Evolutionary conservation across 2,113 vertebrate genomes (phyloP).

Genomic region (Bubalus kerabau): DNA sequence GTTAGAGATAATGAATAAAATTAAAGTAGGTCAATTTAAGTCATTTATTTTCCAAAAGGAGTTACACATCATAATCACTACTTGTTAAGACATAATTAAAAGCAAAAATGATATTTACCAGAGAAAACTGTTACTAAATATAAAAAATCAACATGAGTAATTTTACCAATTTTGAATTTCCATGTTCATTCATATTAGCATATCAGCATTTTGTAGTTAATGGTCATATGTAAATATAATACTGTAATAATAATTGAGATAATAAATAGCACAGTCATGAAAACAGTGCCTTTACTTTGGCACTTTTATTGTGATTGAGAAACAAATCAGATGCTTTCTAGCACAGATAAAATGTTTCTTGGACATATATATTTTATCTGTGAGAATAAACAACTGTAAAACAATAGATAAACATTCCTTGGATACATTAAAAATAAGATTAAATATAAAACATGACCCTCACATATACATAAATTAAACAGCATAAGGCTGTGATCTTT

Average conservation of each 20-base stretch:
- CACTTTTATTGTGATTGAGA: background rate
- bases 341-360: background rate
- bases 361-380: background rate
- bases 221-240: slow-evolving; percentile 65
- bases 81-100: slow-evolving; percentile 82
- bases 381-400: background rate
- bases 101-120: slow-evolving; percentile 74
- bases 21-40: slow-evolving; percentile 85
- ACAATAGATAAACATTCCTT: background rate
- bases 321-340: background rate
- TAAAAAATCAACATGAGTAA: slow-evolving; percentile 58
- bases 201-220: slow-evolving; percentile 67
- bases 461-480: background rate
- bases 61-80: slow-evolving; percentile 70
- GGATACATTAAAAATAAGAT: background rate
- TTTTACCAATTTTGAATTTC: slow-evolving; percentile 71
- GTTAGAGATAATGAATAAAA: slow-evolving; percentile 86
- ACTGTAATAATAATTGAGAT: slow-evolving; percentile 47
- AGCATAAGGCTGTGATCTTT: background rate
- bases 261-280: slow-evolving; percentile 29
- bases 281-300: background rate
- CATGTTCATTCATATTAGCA: slow-evolving; percentile 55
- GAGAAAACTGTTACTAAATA: slow-evolving; percentile 68
- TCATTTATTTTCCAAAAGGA: slow-evolving; percentile 81
- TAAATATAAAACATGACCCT: slow-evolving; percentile 3